Percentiles rank a stretch among this genome's conserved stretches.
Evolutionary conservation across 2,888 invertebrate genomes (phyloP).

Genomic region (Epiblema foenella): DNA sequence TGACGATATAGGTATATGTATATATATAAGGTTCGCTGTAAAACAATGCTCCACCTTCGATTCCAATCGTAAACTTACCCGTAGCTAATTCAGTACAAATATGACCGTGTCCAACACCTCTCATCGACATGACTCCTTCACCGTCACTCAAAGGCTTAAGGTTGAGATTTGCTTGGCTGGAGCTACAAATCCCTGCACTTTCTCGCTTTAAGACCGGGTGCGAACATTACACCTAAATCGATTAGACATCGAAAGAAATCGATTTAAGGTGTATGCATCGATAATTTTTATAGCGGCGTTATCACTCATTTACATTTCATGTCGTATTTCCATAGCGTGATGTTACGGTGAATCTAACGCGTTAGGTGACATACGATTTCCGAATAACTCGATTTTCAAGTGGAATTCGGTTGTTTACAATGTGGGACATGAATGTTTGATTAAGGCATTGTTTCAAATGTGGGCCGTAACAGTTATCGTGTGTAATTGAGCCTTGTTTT

Average conservation of each 20-base stretch:
- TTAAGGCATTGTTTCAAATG: constrained; percentile 12
- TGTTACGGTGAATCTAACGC: constrained; percentile 14
- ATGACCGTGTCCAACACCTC: constrained; percentile 57
- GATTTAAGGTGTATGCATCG: constrained; percentile 70
- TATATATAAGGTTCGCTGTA: constrained; percentile 36
- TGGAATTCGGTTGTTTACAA: constrained; percentile 7
- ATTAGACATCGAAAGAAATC: constrained; percentile 80
- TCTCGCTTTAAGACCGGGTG: constrained; percentile 37
- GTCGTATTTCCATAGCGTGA: constrained; percentile 56
- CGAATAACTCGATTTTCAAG: constrained; percentile 7
- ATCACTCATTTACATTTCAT: constrained; percentile 59
- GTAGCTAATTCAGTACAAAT: constrained; percentile 78
- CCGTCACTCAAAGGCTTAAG: constrained; percentile 18
- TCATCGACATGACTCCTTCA: constrained; percentile 20
- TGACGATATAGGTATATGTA: constrained; percentile 26
- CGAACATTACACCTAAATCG: constrained; percentile 76
- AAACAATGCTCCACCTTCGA: constrained; percentile 53
- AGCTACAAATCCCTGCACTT: constrained; percentile 20
- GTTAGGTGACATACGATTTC: not conserved
- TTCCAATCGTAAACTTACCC: constrained; percentile 68
- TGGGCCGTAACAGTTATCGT: not conserved
- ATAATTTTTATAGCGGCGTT: constrained; percentile 75
- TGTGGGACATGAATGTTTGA: constrained; percentile 1
- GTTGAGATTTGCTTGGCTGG: constrained; percentile 22
- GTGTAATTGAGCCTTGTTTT: not conserved